Evolutionary conservation across 2,113 vertebrate genomes (phyloP), one percentile per base, ranked within the genome.

Genomic region (Mellivora capensis): DNA sequence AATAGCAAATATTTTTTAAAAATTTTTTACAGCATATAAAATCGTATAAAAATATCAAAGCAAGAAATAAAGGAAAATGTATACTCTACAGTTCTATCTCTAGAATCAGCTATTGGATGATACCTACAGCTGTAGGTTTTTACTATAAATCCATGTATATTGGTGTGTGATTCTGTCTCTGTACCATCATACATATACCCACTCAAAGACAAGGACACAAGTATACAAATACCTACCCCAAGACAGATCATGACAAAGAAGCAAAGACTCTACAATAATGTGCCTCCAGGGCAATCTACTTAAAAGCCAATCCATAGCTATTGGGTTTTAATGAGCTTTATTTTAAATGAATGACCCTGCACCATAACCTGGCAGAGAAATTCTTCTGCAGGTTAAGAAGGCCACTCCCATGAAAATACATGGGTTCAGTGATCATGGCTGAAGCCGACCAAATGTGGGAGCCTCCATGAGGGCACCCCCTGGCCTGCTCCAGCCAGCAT

Each of bases 11-110:
- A 97, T 97, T 93, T 98, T 31, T 42, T 14, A 97, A 98, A 97
- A 96, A 59, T n/a, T 84, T 86, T 96, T 92, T 89, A 97, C 47
- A 86, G 97, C 67, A 96, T 98, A 98, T 97, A 98, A 98, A 99
- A 98, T 59, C 89, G 94, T 98, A 98, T 98, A 98, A 98, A 99
- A 98, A 98, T 98, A 98, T 96, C 77, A 96, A 98, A 98, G 95
- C 95, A 97, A 98, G 97, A 97, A 96, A 96, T 54, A 98, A 98
- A 97, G 49, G 62, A 98, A 98, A 98, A 96, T 12, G 27, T 39
- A 87, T 72, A 39, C 27, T 96, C 80, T 97, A 95, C 44, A 96
- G 72, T 92, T 94, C 87, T 96, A 87, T 88, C 62, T 87, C 67
- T 95, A 95, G 59, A 81, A 88, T 98, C 96, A 92, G 49, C 93